These are phyloP conservation scores for Grantiella picta DNA, from an alignment of 2,113 vertebrate species.

Conservation along the genomic window DNA sequence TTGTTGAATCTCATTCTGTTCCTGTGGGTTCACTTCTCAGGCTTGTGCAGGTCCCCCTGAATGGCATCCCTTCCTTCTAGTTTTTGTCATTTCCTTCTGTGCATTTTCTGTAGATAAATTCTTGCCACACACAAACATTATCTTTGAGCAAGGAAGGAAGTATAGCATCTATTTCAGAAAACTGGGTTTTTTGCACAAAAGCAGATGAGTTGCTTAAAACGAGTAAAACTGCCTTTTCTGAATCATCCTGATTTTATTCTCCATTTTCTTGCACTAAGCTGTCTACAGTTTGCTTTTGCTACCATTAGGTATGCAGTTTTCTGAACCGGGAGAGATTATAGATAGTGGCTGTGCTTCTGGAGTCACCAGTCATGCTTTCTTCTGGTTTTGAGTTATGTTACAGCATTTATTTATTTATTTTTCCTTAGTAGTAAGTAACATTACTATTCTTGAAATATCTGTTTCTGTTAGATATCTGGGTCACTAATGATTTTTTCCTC, in stretches of 20 bases:
- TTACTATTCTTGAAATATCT: background rate
- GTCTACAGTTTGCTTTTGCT: background rate
- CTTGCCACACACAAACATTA: background rate
- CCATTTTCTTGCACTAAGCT: background rate
- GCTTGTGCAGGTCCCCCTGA: background rate
- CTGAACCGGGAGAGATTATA: background rate
- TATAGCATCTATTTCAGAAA: background rate
- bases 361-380: background rate
- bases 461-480: background rate
- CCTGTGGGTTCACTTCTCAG: background rate
- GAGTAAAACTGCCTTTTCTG: background rate
- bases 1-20: background rate
- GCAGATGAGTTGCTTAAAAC: background rate
- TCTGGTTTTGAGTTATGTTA: background rate
- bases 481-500: background rate
- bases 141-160: background rate
- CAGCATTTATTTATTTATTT: background rate
- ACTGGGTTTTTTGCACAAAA: background rate
- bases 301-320: background rate
- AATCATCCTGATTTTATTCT: background rate
- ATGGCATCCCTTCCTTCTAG: background rate
- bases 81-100: background rate
- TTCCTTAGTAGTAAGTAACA: background rate
- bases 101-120: background rate
- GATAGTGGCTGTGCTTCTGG: background rate